phyloP scores from a whole-genome alignment of 2,797 vertebrate genomes.

The Brachymystax lenok region DNA sequence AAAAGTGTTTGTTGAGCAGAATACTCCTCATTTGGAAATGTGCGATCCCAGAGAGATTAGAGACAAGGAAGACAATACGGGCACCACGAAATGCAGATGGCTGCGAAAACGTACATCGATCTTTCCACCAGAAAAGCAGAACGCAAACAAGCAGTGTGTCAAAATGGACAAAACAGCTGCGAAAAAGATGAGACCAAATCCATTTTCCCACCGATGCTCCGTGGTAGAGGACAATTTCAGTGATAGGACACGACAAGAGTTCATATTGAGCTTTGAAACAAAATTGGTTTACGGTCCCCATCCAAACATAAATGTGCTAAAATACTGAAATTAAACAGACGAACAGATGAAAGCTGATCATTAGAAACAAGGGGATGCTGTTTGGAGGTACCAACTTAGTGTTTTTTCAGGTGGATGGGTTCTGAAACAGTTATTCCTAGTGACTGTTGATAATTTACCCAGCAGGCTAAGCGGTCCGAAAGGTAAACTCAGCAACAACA shows the following conservation, averaged over 20 bases:
- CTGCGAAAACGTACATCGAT: neutral
- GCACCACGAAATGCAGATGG: neutral
- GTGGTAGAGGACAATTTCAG: too few species aligned
- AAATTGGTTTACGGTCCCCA: neutral
- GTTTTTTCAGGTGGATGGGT: slow-evolving; percentile 1
- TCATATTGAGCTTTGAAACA: neutral
- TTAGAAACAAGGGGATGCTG: neutral
- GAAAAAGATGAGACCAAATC: neutral
- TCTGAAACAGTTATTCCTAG: neutral
- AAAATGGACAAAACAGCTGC: neutral
- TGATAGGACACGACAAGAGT: neutral
- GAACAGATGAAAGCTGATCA: neutral
- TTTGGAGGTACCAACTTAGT: neutral
- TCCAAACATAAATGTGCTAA: neutral
- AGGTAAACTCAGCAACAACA: neutral
- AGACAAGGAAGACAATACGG: neutral
- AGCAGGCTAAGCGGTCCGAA: neutral
- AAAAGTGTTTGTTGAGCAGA: neutral
- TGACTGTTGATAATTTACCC: slow-evolving; percentile 13
- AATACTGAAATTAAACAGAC: neutral
- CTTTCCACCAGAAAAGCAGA: neutral
- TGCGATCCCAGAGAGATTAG: neutral
- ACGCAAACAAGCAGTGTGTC: neutral
- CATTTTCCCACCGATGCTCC: neutral
- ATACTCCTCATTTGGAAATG: neutral